Percentiles rank a stretch among this genome's conserved stretches.
phyloP scores from a whole-genome alignment of 2,888 invertebrate genomes.

The Drosophila barbarae region DNA sequence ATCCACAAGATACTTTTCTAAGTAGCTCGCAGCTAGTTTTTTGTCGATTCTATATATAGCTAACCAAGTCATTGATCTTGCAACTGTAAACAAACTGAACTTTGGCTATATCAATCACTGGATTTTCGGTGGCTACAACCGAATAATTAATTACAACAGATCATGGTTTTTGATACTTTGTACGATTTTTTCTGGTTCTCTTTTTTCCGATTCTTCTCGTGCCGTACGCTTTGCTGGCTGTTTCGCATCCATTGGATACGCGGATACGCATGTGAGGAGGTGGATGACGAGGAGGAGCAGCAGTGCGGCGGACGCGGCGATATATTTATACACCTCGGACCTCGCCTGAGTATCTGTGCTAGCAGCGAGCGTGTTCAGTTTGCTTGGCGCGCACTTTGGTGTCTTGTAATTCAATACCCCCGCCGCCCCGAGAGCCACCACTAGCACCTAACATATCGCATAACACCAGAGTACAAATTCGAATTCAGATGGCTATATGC shows the following conservation, averaged over 20 bases:
- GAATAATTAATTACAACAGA: slow-evolving; percentile 39
- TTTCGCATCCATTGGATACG: slow-evolving; percentile 73
- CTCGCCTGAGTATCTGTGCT: slow-evolving; percentile 32
- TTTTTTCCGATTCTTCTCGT: slow-evolving; percentile 26
- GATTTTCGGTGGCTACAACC: slow-evolving; percentile 2
- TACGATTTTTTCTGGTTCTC: slow-evolving; percentile 26
- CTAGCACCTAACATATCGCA: slow-evolving; percentile 71
- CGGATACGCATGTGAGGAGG: slow-evolving; percentile 34
- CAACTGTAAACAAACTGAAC: slow-evolving; percentile 42
- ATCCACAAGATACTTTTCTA: neutral
- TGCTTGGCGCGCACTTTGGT: slow-evolving; percentile 73
- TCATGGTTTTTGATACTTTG: slow-evolving; percentile 20
- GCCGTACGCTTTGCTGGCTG: slow-evolving; percentile 62
- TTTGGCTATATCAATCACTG: slow-evolving; percentile 37
- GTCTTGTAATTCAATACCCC: slow-evolving; percentile 77
- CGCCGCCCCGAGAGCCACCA: slow-evolving; percentile 63
- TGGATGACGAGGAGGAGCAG: neutral
- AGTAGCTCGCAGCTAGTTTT: neutral
- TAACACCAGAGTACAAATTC: slow-evolving; percentile 60
- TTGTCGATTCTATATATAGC: slow-evolving; percentile 22
- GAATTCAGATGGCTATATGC: slow-evolving; percentile 28
- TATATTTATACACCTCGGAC: slow-evolving; percentile 66
- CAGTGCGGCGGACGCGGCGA: slow-evolving; percentile 50
- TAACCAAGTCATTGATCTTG: slow-evolving; percentile 37
- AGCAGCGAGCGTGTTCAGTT: slow-evolving; percentile 62